Evolutionary conservation across 2,888 invertebrate species (phyloP).

Genomic region (Epinotia demarniana): DNA sequence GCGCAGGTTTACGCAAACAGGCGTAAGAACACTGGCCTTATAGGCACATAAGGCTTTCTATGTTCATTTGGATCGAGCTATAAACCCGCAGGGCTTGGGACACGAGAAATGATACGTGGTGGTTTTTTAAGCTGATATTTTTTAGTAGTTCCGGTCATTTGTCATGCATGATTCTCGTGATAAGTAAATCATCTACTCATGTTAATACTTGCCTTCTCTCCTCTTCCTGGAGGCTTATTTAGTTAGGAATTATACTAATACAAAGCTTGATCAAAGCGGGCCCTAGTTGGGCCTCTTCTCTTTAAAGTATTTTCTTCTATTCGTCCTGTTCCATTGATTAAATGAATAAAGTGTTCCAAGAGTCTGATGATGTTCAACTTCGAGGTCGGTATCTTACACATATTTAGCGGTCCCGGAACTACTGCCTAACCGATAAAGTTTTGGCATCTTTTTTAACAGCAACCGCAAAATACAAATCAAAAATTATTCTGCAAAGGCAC

Average conservation of each 20-base stretch:
- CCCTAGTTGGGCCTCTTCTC: too few relatives aligned
- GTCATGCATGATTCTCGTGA: conserved; percentile 1
- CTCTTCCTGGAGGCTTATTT: not conserved
- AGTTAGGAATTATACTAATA: not conserved
- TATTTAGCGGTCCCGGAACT: too few relatives aligned
- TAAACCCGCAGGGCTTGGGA: conserved; percentile 23
- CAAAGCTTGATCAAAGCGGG: not conserved
- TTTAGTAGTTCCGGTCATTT: conserved; percentile 22
- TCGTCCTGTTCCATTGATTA: too few relatives aligned
- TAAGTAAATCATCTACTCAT: not conserved
- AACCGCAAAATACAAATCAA: too few relatives aligned
- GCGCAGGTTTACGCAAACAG: not conserved
- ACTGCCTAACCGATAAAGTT: too few relatives aligned
- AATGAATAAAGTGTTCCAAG: too few relatives aligned
- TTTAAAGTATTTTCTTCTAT: too few relatives aligned
- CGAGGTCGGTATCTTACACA: too few relatives aligned
- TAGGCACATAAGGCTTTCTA: not conserved
- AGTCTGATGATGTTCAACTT: too few relatives aligned
- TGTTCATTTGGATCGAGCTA: not conserved
- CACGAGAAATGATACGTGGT: conserved; percentile 20
- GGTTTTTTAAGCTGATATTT: conserved; percentile 14
- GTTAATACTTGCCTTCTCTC: not conserved
- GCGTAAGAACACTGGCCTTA: not conserved
- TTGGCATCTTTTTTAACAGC: too few relatives aligned
- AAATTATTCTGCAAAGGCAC: too few relatives aligned